phyloP scores from a whole-genome alignment of 2,113 vertebrate genomes.

The Gymnogyps californianus region DNA sequence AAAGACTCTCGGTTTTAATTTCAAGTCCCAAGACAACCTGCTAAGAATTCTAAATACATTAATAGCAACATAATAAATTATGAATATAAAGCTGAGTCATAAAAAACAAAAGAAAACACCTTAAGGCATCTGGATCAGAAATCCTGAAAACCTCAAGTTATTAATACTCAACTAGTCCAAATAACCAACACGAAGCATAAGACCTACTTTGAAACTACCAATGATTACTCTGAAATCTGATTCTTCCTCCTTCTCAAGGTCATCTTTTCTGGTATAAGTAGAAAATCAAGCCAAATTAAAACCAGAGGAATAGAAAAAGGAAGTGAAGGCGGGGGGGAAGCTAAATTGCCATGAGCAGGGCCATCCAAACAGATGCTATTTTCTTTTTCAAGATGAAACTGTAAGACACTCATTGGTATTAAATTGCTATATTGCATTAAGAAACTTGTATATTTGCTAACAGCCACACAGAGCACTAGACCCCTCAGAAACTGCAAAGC shows the following conservation, averaged over 20 bases:
- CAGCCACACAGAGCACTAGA: neutral
- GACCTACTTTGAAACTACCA: neutral
- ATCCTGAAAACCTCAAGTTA: neutral
- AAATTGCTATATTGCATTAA: neutral
- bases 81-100: constrained; percentile 1
- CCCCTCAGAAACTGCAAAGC: neutral
- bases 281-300: neutral
- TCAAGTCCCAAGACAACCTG: neutral
- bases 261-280: neutral
- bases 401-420: neutral
- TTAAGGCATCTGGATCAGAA: neutral
- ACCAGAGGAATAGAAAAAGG: neutral
- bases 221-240: neutral
- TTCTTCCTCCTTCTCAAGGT: neutral
- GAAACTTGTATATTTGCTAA: neutral
- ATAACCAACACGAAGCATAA: neutral
- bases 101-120: neutral
- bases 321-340: neutral
- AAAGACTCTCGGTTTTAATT: neutral
- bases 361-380: neutral
- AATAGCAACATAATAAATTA: constrained; percentile 4
- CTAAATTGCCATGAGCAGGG: neutral
- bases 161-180: neutral
- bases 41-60: neutral
- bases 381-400: neutral